These are phyloP conservation scores for Bufo gargarizans DNA, from an alignment of 2,113 vertebrate species.

Conservation along the genomic window DNA sequence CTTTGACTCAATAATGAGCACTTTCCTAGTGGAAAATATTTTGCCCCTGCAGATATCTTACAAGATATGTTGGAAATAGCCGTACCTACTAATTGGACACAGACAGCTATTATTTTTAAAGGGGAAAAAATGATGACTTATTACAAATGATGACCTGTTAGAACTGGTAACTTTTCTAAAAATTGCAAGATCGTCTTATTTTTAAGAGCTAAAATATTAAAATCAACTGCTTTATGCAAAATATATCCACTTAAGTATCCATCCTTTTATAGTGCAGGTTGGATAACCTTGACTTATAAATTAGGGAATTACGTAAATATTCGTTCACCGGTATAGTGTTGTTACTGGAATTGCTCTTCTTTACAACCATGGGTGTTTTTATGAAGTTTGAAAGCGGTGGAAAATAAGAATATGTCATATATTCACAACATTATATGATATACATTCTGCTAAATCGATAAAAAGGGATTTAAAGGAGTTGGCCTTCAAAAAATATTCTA, in stretches of 20 bases:
- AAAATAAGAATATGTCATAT: background rate
- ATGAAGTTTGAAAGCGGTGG: background rate
- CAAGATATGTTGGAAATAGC: background rate
- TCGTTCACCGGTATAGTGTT: background rate
- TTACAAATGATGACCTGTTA: background rate
- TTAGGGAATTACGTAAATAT: background rate
- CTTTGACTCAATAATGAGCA: background rate
- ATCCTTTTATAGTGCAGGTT: background rate
- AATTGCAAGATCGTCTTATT: background rate
- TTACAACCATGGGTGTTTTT: background rate
- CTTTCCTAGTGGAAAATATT: background rate
- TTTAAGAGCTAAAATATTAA: background rate
- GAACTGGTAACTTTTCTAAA: too few relatives aligned
- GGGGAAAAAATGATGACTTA: background rate
- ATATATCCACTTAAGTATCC: background rate
- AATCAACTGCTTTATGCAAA: background rate
- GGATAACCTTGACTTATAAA: background rate
- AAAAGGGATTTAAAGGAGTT: background rate
- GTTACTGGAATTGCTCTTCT: background rate
- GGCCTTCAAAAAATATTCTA: too few relatives aligned
- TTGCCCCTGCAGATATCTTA: background rate
- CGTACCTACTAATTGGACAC: constrained; percentile 15
- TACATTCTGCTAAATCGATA: background rate
- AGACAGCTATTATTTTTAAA: background rate
- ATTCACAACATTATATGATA: background rate